phyloP scores from a whole-genome alignment of 1,140 invertebrate genomes.

The Leptestheria dahalacensis region DNA sequence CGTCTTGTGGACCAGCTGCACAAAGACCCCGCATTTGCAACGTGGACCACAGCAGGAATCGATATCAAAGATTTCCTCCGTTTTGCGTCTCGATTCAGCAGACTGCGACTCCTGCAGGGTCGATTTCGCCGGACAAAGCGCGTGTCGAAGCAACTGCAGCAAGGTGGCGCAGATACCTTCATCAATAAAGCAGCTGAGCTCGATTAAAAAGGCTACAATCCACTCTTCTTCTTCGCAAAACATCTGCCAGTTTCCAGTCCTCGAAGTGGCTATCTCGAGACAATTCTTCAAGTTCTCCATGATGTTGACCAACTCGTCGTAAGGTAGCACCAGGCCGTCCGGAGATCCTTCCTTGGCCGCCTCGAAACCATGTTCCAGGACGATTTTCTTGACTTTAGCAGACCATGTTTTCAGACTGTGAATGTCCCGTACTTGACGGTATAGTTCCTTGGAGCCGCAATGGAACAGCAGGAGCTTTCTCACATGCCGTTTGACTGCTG shows the following conservation, averaged over 20 bases:
- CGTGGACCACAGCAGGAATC: slow-evolving; percentile 1
- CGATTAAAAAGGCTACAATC: slow-evolving; percentile 61
- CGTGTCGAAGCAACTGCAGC: slow-evolving; percentile 73
- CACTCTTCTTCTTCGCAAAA: slow-evolving; percentile 63
- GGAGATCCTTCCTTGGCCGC: slow-evolving; percentile 19
- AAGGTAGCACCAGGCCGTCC: slow-evolving; percentile 39
- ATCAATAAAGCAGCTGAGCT: slow-evolving; percentile 65
- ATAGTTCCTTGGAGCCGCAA: slow-evolving; percentile 90
- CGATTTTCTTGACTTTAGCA: slow-evolving; percentile 28
- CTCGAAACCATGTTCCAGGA: slow-evolving; percentile 25
- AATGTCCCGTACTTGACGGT: slow-evolving; percentile 79
- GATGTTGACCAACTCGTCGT: slow-evolving; percentile 77
- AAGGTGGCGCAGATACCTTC: slow-evolving; percentile 86
- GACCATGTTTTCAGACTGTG: slow-evolving; percentile 44
- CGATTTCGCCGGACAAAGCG: slow-evolving; percentile 43
- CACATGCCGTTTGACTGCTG: slow-evolving; percentile 52
- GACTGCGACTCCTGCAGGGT: slow-evolving; percentile 9
- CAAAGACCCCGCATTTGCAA: slow-evolving; percentile 14
- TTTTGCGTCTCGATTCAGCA: slow-evolving; percentile 20
- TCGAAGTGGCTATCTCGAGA: slow-evolving; percentile 73
- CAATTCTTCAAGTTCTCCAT: slow-evolving; percentile 92
- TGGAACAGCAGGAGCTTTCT: slow-evolving; percentile 81
- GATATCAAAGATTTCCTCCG: slow-evolving; percentile 25
- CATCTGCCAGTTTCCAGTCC: slow-evolving; percentile 90
- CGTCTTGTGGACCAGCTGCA: slow-evolving; percentile 13